Percentiles rank a stretch among this genome's conserved stretches.
Conservation (phyloP, 2,888 invertebrate genomes). For the Gisinianus flammeolus region DNA sequence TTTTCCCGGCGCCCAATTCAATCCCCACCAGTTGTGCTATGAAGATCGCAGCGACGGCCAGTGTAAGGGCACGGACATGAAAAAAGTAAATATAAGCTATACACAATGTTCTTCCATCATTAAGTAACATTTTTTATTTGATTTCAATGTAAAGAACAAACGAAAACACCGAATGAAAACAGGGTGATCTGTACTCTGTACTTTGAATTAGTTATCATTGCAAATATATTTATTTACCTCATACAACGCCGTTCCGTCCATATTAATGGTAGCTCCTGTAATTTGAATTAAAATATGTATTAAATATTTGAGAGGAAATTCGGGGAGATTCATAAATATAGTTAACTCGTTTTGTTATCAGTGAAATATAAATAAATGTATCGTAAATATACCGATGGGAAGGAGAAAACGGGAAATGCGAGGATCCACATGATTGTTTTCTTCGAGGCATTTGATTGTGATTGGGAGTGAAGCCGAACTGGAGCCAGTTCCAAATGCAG, state of each 20-base stretch:
- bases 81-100: neutral
- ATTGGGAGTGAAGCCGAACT: constrained; percentile 53
- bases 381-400: too few relatives aligned
- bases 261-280: constrained; percentile 55
- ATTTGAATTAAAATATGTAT: too few relatives aligned
- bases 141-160: too few relatives aligned
- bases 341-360: too few relatives aligned
- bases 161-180: too few relatives aligned
- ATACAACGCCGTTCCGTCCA: constrained; percentile 50
- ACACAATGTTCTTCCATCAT: too few relatives aligned
- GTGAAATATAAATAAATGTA: too few relatives aligned
- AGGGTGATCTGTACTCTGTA: too few relatives aligned
- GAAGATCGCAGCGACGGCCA: constrained; percentile 52
- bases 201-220: too few relatives aligned
- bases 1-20: constrained; percentile 47
- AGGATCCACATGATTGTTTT: constrained; percentile 49
- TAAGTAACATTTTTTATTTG: too few relatives aligned
- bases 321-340: too few relatives aligned
- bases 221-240: constrained; percentile 21
- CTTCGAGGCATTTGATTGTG: constrained; percentile 50
- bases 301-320: too few relatives aligned
- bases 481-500: constrained; percentile 95
- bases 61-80: neutral
- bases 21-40: constrained; percentile 50
- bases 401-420: constrained; percentile 51